Percentiles rank a stretch among this genome's conserved stretches.
These are phyloP conservation scores for Leucoma salicis DNA, from an alignment of 2,888 invertebrate species.

Conservation along the genomic window DNA sequence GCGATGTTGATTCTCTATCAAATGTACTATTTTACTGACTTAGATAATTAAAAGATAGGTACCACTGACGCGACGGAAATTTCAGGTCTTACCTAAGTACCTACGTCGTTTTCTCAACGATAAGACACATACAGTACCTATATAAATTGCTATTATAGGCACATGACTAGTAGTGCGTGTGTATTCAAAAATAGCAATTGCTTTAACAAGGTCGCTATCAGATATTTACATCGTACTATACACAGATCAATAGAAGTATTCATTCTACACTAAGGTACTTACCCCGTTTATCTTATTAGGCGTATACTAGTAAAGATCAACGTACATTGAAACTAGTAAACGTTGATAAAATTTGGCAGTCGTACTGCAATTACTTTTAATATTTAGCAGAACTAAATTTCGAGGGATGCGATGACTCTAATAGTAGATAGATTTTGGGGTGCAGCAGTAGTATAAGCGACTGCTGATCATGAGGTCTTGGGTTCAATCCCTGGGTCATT, in stretches of 20 bases:
- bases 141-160: background rate
- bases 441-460: too few relatives aligned
- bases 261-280: slow-evolving; percentile 24
- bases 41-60: too few relatives aligned
- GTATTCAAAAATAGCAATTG: slow-evolving; percentile 14
- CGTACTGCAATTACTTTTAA: too few relatives aligned
- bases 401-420: too few relatives aligned
- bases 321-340: slow-evolving; percentile 8
- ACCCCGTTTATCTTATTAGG: slow-evolving; percentile 29
- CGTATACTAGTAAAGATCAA: slow-evolving; percentile 14
- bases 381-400: too few relatives aligned
- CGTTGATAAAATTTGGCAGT: slow-evolving; percentile 2
- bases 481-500: too few relatives aligned
- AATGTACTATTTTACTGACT: too few relatives aligned
- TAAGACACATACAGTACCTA: background rate
- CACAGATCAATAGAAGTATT: slow-evolving; percentile 18
- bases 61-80: too few relatives aligned
- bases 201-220: slow-evolving; percentile 8
- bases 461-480: too few relatives aligned
- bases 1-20: too few relatives aligned
- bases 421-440: too few relatives aligned
- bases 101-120: background rate
- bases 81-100: too few relatives aligned
- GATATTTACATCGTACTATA: slow-evolving; percentile 20
- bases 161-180: background rate